Evolutionary conservation across 2,888 invertebrate genomes (phyloP).

Genomic region (Palloptera scutellata): DNA sequence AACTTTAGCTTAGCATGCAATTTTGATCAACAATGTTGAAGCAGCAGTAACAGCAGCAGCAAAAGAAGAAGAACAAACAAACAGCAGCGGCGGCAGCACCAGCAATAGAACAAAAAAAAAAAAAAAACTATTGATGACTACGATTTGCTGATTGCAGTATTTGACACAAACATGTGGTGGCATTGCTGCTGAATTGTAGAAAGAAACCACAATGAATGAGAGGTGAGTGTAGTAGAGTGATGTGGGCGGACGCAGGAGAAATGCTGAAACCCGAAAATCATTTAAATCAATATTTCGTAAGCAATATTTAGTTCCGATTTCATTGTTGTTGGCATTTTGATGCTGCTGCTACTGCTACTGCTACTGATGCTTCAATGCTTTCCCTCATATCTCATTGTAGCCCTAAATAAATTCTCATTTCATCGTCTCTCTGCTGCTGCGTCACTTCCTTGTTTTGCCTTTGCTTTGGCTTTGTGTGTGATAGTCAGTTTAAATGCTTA

Average conservation of each 20-base stretch:
- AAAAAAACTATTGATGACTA: too few species aligned
- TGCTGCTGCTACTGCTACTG: background rate
- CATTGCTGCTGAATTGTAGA: too few species aligned
- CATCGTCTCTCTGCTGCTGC: background rate
- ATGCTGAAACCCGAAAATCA: constrained; percentile 18
- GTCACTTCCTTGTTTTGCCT: background rate
- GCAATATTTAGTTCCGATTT: constrained; percentile 25
- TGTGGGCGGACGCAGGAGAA: too few species aligned
- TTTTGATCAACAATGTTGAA: constrained; percentile 7
- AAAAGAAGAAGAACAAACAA: constrained; percentile 12
- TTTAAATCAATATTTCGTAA: constrained; percentile 29
- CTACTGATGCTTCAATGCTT: background rate
- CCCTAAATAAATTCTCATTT: background rate
- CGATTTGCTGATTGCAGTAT: too few species aligned
- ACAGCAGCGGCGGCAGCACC: constrained; percentile 3
- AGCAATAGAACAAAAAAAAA: constrained; percentile 10
- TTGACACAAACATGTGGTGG: too few species aligned
- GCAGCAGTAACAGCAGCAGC: background rate
- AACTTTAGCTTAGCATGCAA: background rate
- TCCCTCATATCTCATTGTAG: background rate
- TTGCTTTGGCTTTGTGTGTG: background rate
- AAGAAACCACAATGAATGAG: too few species aligned
- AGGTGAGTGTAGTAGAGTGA: too few species aligned
- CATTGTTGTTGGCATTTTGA: constrained; percentile 14
- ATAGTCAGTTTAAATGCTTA: background rate